These are phyloP conservation scores for Ectemnius cavifrons DNA, from an alignment of 2,888 invertebrate species.

Conservation along the genomic window DNA sequence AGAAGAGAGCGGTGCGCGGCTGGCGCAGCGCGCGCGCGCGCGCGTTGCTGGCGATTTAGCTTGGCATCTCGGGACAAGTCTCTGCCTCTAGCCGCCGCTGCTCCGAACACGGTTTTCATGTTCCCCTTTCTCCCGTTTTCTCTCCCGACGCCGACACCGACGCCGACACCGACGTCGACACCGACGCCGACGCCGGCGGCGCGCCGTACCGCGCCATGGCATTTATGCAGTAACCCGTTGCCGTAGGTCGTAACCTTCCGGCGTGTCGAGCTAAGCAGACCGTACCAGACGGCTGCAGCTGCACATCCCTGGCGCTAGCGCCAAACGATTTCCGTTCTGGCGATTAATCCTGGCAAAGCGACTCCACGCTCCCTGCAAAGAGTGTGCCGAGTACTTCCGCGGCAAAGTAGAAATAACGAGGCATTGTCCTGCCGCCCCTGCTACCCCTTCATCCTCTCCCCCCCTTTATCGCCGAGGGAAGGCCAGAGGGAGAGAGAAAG, in stretches of 20 bases:
- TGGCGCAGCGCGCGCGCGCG: too few species aligned
- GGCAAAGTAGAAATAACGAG: slow-evolving; percentile 17
- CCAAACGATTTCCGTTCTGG: slow-evolving; percentile 60
- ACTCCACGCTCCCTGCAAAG: slow-evolving; percentile 36
- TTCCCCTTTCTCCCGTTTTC: slow-evolving; percentile 28
- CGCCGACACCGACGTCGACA: too few species aligned
- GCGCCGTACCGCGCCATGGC: slow-evolving; percentile 7
- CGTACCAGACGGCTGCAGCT: slow-evolving; percentile 58
- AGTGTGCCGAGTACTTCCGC: slow-evolving; percentile 7
- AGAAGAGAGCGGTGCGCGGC: too few species aligned
- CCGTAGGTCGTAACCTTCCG: slow-evolving; percentile 61
- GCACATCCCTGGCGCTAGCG: slow-evolving; percentile 46
- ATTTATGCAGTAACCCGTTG: slow-evolving; percentile 52
- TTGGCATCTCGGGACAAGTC: neutral
- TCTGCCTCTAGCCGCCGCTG: neutral
- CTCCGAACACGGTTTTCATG: neutral
- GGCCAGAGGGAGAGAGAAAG: too few species aligned
- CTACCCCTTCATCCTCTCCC: neutral
- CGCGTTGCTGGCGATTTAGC: too few species aligned
- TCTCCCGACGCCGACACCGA: neutral
- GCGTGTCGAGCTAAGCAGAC: slow-evolving; percentile 61
- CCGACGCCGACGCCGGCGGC: too few species aligned
- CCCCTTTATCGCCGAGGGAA: too few species aligned
- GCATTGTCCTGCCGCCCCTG: neutral
- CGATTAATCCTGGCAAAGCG: slow-evolving; percentile 55